phyloP scores from a whole-genome alignment of 2,888 invertebrate genomes.

The Heliconius ismenius region DNA sequence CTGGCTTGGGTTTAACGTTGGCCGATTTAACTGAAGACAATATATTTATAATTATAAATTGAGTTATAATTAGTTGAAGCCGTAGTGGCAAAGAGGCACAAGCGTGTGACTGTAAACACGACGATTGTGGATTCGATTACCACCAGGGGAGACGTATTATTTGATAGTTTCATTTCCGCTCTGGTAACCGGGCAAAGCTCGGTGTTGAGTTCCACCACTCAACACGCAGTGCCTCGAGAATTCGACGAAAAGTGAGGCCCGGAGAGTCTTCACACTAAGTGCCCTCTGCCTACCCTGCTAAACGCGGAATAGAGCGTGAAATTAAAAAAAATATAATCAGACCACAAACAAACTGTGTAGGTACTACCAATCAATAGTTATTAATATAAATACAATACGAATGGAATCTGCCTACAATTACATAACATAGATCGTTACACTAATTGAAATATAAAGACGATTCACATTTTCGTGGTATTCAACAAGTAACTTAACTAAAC shows the following conservation, averaged over 20 bases:
- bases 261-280: background rate
- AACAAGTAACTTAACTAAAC: background rate
- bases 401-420: constrained; percentile 6
- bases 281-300: background rate
- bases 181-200: background rate
- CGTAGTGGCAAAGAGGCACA: background rate
- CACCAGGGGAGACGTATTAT: background rate
- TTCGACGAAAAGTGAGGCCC: background rate
- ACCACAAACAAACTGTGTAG: no score
- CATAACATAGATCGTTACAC: constrained; percentile 7
- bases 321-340: background rate
- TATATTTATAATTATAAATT: background rate
- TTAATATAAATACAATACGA: background rate
- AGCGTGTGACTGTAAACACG: background rate
- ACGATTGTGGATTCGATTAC: background rate
- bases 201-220: background rate
- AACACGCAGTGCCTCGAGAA: background rate
- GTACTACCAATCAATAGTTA: background rate
- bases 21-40: constrained; percentile 62
- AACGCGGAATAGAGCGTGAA: background rate
- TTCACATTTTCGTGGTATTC: background rate
- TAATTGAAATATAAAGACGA: constrained; percentile 8
- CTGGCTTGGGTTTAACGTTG: constrained; percentile 79
- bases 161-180: background rate
- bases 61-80: background rate